Percentiles rank a stretch among this genome's conserved stretches.
Evolutionary conservation across 2,797 vertebrate species (phyloP).

Genomic region (Hyperoplus immaculatus): DNA sequence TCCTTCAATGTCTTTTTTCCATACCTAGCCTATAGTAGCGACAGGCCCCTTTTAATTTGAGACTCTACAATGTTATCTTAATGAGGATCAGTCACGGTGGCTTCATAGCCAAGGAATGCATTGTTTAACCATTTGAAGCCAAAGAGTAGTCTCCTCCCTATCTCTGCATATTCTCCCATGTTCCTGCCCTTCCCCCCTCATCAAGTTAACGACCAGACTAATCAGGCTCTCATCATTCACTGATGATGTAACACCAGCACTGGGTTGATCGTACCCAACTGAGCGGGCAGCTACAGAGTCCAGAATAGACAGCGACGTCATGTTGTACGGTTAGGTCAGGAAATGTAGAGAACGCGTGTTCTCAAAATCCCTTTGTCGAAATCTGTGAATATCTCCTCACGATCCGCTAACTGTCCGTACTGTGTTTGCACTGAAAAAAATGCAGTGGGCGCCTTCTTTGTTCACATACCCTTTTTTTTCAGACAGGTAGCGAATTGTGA

Average conservation of each 20-base stretch:
- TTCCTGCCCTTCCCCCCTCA: neutral
- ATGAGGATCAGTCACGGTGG: neutral
- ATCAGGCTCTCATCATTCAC: slow-evolving; percentile 35
- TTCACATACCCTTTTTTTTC: too few species aligned
- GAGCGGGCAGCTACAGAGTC: neutral
- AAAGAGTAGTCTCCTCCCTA: neutral
- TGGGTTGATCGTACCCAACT: slow-evolving; percentile 23
- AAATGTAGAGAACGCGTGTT: too few species aligned
- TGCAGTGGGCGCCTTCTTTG: too few species aligned
- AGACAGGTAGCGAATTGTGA: too few species aligned
- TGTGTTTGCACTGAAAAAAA: too few species aligned
- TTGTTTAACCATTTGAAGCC: neutral
- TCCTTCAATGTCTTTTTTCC: neutral
- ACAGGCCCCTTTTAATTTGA: neutral
- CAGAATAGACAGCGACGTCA: slow-evolving; percentile 7
- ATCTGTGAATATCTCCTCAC: too few species aligned
- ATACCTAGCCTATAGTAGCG: neutral
- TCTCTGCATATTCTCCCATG: neutral
- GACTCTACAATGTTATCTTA: neutral
- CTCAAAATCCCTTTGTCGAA: too few species aligned
- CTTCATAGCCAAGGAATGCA: neutral
- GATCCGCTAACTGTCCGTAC: too few species aligned
- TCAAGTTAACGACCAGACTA: slow-evolving; percentile 32
- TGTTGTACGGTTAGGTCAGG: neutral
- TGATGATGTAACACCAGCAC: slow-evolving; percentile 16